These are phyloP conservation scores for Sebastes trivittatus DNA, from an alignment of 2,797 vertebrate genomes.

Conservation along the genomic window DNA sequence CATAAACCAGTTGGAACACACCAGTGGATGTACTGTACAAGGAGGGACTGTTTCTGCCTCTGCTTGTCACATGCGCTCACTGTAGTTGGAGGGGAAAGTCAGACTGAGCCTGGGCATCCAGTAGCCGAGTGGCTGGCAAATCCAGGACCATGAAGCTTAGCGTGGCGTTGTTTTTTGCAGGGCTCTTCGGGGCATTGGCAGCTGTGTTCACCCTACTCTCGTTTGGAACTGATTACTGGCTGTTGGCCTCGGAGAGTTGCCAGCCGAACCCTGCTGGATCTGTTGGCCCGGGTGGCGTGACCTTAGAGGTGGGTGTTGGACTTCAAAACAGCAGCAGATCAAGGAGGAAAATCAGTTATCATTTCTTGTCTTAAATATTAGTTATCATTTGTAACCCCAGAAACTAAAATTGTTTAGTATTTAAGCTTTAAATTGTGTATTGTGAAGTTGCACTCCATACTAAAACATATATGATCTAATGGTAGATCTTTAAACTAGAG, in stretches of 20 bases:
- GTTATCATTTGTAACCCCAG: background rate
- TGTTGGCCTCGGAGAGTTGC: constrained; percentile 91
- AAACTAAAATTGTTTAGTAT: background rate
- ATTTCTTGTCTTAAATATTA: background rate
- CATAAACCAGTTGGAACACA: constrained; percentile 11
- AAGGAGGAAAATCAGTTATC: background rate
- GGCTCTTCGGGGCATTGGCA: constrained; percentile 92
- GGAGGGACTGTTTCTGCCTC: constrained; percentile 27
- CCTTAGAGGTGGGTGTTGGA: constrained; percentile 56
- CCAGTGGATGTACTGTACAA: constrained; percentile 30
- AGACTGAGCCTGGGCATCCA: constrained; percentile 30
- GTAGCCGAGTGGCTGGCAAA: constrained; percentile 12
- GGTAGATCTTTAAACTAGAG: background rate
- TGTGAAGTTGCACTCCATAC: background rate
- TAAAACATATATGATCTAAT: background rate
- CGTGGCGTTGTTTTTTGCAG: constrained; percentile 93
- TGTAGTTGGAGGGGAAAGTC: constrained; percentile 35
- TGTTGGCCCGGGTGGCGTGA: constrained; percentile 1
- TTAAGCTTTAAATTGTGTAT: background rate
- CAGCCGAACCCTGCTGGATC: constrained; percentile 10
- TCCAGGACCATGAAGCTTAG: constrained; percentile 88
- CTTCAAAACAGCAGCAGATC: background rate
- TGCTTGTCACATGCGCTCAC: constrained; percentile 50
- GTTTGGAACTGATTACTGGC: constrained; percentile 98
- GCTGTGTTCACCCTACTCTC: constrained; percentile 91